These are phyloP conservation scores for Pyrocoelia pectoralis DNA, from an alignment of 2,888 invertebrate genomes.

Conservation along the genomic window DNA sequence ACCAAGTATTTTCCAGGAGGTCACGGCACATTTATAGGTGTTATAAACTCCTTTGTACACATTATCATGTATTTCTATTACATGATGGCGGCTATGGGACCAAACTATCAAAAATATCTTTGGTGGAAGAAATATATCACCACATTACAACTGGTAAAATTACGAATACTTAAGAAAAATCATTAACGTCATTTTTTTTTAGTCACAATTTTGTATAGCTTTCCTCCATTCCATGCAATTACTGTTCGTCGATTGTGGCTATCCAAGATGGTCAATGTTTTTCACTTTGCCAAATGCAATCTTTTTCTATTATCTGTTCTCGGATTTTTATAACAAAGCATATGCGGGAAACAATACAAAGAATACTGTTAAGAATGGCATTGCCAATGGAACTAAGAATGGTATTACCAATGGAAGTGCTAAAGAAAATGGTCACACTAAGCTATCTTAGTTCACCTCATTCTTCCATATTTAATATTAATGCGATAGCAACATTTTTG, in stretches of 20 bases:
- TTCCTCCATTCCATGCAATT: conserved; percentile 88
- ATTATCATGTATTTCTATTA: conserved; percentile 86
- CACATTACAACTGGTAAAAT: conserved; percentile 74
- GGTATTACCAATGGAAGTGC: too few relatives aligned
- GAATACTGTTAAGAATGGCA: not conserved
- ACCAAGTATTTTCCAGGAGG: conserved; percentile 84
- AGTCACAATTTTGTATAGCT: conserved; percentile 91
- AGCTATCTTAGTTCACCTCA: too few relatives aligned
- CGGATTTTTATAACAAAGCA: conserved; percentile 87
- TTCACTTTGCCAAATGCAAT: conserved; percentile 90
- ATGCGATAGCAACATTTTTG: too few relatives aligned
- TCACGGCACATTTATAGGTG: conserved; percentile 74
- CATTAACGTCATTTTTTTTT: conserved; percentile 45
- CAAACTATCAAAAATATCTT: conserved; percentile 71
- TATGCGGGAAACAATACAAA: conserved; percentile 58
- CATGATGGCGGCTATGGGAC: conserved; percentile 78
- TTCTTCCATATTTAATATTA: too few relatives aligned
- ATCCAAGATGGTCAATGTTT: conserved; percentile 82
- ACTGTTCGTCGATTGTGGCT: conserved; percentile 86
- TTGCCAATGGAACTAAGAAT: not conserved
- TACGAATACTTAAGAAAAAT: too few relatives aligned
- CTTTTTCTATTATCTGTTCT: conserved; percentile 92
- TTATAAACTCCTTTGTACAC: conserved; percentile 80
- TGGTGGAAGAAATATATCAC: conserved; percentile 91
- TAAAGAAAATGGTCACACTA: too few relatives aligned